These are phyloP conservation scores for Astatoreochromis straeleni DNA, from an alignment of 2,113 vertebrate genomes.

Conservation along the genomic window DNA sequence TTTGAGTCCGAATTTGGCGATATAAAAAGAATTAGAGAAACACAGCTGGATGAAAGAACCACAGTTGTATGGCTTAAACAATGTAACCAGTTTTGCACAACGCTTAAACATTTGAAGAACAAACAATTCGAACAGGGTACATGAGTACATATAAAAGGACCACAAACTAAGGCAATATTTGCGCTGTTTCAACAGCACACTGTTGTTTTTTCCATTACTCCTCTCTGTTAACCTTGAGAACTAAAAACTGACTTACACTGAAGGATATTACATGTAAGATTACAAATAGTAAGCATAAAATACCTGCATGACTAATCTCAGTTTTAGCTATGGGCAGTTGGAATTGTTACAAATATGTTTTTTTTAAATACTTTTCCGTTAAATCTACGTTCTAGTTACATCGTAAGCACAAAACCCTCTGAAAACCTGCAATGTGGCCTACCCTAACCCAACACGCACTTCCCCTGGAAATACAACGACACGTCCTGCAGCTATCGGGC, in stretches of 20 bases:
- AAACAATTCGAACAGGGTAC: background rate
- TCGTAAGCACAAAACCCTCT: fast-evolving
- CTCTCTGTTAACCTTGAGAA: background rate
- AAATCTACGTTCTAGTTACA: background rate
- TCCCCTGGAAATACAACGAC: background rate
- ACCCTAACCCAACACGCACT: background rate
- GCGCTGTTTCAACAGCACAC: background rate
- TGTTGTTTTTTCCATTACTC: background rate
- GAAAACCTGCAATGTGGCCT: background rate
- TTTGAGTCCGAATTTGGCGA: background rate
- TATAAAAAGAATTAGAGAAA: background rate
- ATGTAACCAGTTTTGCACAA: background rate
- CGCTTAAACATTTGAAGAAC: background rate
- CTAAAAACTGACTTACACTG: background rate
- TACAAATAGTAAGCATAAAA: background rate
- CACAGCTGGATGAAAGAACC: background rate
- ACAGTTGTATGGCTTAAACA: background rate
- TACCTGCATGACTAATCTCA: background rate
- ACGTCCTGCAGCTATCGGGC: fast-evolving
- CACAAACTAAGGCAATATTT: background rate
- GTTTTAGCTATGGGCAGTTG: background rate
- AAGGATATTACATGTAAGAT: background rate
- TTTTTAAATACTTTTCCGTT: background rate
- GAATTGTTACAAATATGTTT: background rate
- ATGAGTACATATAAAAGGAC: background rate